A percentile compares a stretch with the other conserved stretches of the same genome.
phyloP scores from a whole-genome alignment of 2,888 invertebrate species.

The Conomelus anceps region DNA sequence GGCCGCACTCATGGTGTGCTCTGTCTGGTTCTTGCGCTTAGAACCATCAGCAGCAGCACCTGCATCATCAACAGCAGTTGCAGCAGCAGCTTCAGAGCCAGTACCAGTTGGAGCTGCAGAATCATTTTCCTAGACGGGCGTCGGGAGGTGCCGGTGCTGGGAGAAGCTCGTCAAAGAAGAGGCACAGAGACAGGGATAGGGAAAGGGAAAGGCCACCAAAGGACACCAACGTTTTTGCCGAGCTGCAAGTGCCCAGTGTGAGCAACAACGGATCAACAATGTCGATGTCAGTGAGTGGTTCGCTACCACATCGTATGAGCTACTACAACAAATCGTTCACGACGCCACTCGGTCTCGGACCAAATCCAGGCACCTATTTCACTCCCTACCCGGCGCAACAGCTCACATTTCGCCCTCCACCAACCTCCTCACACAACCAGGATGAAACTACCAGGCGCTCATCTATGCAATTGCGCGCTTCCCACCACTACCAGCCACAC shows the following conservation, averaged over 20 bases:
- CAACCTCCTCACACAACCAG: not conserved
- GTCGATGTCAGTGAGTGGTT: conserved; percentile 8
- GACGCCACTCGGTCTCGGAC: conserved; percentile 15
- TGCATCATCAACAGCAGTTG: not conserved
- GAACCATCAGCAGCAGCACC: not conserved
- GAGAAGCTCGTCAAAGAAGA: conserved; percentile 9
- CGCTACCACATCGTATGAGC: conserved; percentile 25
- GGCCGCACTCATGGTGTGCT: not conserved
- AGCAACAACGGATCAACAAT: conserved; percentile 31
- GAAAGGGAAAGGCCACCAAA: not conserved
- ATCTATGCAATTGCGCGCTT: conserved; percentile 13
- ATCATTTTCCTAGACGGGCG: not conserved
- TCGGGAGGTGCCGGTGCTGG: not conserved
- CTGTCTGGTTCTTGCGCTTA: not conserved
- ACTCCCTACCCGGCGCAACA: conserved; percentile 28
- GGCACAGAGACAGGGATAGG: not conserved
- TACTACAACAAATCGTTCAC: conserved; percentile 32
- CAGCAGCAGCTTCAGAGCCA: not conserved
- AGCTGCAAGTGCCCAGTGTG: conserved; percentile 29
- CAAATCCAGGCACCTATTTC: conserved; percentile 28
- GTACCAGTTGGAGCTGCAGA: not conserved
- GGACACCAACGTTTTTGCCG: conserved; percentile 27
- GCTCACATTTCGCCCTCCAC: conserved; percentile 18
- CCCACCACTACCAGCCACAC: conserved; percentile 33
- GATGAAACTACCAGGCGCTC: not conserved